A percentile compares a stretch with the other conserved stretches of the same genome.
Evolutionary conservation across 2,888 invertebrate species (phyloP).

Genomic region (Drosophila lutescens): DNA sequence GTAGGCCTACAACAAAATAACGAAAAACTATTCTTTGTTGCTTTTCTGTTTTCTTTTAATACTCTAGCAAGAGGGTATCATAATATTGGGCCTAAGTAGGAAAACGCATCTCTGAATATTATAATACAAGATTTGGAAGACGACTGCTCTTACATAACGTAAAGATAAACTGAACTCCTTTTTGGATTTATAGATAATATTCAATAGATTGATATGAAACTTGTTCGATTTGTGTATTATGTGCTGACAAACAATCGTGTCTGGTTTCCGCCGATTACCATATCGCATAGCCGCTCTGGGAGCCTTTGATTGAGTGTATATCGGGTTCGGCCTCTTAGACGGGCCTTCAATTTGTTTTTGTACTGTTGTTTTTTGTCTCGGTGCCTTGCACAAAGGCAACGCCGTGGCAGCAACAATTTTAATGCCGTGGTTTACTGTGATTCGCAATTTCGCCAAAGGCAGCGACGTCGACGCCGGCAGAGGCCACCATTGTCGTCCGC

Average conservation of each 20-base stretch:
- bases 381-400: conserved; percentile 58
- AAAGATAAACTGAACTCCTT: too few species aligned
- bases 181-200: too few species aligned
- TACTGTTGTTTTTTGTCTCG: conserved; percentile 41
- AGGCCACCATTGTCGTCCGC: conserved; percentile 48
- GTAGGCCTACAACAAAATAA: conserved; percentile 53
- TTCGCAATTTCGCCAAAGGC: conserved; percentile 51
- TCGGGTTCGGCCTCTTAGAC: neutral
- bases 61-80: conserved; percentile 2
- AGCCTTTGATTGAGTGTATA: conserved; percentile 2
- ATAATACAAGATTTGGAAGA: too few species aligned
- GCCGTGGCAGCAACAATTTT: conserved; percentile 55
- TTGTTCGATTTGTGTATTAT: neutral
- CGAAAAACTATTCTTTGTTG: conserved; percentile 37
- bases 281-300: neutral
- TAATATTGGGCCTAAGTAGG: neutral
- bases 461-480: conserved; percentile 39
- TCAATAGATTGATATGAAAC: neutral
- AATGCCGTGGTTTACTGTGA: conserved; percentile 56
- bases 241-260: neutral
- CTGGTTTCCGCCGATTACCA: neutral
- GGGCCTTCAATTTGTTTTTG: conserved; percentile 18
- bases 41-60: conserved; percentile 10
- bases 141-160: too few species aligned
- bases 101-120: too few species aligned